Base-by-base conservation (phyloP, 2,797 vertebrate genomes). In the Crocidura indochinensis region DNA sequence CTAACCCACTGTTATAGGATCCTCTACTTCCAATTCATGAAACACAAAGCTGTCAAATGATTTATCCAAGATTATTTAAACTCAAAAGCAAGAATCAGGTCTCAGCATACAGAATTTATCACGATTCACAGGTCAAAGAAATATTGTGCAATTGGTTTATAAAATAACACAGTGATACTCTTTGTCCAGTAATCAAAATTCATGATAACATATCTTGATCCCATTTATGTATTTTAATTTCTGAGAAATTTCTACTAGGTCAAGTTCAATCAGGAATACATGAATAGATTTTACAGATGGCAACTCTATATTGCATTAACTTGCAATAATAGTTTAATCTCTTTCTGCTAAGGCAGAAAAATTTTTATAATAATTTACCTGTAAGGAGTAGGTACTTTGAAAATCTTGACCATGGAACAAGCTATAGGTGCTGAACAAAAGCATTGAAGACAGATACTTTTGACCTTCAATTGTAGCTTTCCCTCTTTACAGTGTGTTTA, bases 21-120 rank as follows among this genome's bases (percentile, higher is more conserved):
- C n/a, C 8, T 51, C 24, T 2, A 72, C 38, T 91, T 91, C 67
- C n/a, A 46, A 29, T 75, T 87, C 19, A n/a, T 53, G 53, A 91
- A 83, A 79, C 24, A 85, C 78, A 64, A 17, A 92, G 62, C 69
- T 84, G 47, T 49, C 90, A 92, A 88, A 85, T 76, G 62, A 60
- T 31, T 86, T 88, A 85, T 6, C 15, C 8, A 46, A 85, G 64
- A 7, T 68, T 38, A 71, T 46, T 77, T 72, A 68, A 77, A 85
- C n/a, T 78, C 68, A 84, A 92, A 81, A 81, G 49, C 8, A 67
- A 76, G 72, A 73, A 67, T 79, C 47, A 79, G 64, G 10, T 46
- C 24, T 51, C 67, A 81, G 68, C 60, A 75, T 56, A 79, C 27
- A 31, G 44, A 46, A 20, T 69, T 29, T 64, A 77, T 38, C 74